Evolutionary conservation across 2,113 vertebrate genomes (phyloP).

Genomic region (Naja naja): DNA sequence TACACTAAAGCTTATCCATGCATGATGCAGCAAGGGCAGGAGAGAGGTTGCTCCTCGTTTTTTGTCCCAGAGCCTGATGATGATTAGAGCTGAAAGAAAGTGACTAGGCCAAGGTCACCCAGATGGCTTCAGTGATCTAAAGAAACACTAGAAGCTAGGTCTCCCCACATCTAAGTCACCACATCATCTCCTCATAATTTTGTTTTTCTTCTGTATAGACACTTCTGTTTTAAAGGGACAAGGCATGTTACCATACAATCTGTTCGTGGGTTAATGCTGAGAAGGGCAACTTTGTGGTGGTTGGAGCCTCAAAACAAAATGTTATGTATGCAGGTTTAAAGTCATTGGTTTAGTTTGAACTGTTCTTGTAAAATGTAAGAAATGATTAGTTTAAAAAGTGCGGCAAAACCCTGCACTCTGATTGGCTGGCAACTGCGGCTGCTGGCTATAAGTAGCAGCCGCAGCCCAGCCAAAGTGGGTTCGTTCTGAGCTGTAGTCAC

Average conservation of each 20-base stretch:
- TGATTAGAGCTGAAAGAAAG: neutral
- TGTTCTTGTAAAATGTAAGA: no score
- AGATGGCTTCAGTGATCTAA: neutral
- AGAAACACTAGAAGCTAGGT: neutral
- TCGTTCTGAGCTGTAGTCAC: no score
- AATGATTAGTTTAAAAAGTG: no score
- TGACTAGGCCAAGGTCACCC: neutral
- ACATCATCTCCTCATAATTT: neutral
- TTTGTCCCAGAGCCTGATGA: neutral
- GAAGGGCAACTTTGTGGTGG: neutral
- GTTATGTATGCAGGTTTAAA: no score
- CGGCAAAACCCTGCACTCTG: no score
- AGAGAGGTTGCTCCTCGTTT: neutral
- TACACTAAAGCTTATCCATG: neutral
- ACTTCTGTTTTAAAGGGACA: constrained; percentile 14
- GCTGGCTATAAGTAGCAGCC: no score
- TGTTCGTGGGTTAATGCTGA: neutral
- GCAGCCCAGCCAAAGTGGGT: no score
- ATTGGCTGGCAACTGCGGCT: no score
- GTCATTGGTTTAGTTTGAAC: no score
- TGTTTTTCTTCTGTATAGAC: neutral
- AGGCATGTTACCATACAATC: rapidly evolving
- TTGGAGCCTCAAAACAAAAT: neutral
- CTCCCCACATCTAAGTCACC: neutral
- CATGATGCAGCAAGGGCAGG: neutral